These are phyloP conservation scores for Indri indri DNA, from an alignment of 2,113 vertebrate genomes.

Conservation along the genomic window DNA sequence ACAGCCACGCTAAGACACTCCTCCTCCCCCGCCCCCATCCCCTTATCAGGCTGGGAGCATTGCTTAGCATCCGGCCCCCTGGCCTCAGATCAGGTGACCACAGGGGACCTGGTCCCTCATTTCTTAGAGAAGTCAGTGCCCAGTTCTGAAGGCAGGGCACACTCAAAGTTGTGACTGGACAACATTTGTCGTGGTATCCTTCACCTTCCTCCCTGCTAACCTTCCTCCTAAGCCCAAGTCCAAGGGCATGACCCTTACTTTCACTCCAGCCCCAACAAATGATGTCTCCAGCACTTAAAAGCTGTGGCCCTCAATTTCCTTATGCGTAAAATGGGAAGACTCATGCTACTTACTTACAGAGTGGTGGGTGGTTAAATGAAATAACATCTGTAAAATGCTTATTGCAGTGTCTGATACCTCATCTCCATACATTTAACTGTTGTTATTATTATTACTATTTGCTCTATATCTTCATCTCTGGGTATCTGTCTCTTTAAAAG, in stretches of 20 bases:
- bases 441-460: too few relatives aligned
- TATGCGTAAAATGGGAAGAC: background rate
- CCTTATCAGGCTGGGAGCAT: background rate
- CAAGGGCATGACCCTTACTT: background rate
- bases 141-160: background rate
- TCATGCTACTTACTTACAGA: accelerated
- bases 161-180: accelerated
- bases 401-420: background rate
- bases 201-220: background rate
- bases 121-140: background rate
- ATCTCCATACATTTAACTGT: background rate
- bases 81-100: background rate
- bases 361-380: too few relatives aligned
- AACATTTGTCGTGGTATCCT: accelerated
- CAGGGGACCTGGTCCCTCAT: background rate
- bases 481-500: background rate
- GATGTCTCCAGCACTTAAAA: too few relatives aligned
- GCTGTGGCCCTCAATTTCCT: background rate
- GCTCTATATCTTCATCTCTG: background rate
- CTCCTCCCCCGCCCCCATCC: accelerated
- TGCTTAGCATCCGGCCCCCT: background rate
- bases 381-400: too few relatives aligned
- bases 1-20: accelerated
- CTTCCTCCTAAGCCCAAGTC: background rate
- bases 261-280: too few relatives aligned